Evolutionary conservation across 1,140 invertebrate genomes (phyloP).

Genomic region (Hylyphantes graminicola): DNA sequence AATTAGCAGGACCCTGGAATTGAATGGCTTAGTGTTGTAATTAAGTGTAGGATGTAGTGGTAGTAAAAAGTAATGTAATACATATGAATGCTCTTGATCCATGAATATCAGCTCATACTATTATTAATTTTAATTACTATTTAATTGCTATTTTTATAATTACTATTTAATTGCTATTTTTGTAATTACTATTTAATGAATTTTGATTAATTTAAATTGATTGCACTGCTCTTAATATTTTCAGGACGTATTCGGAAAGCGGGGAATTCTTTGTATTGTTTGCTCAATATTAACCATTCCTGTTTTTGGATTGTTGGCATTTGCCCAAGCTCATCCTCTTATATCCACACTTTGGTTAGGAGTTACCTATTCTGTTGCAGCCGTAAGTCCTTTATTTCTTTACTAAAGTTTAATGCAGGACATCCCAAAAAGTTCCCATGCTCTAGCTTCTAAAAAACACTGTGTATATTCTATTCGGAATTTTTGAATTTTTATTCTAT

Average conservation of each 20-base stretch:
- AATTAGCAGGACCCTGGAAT: too few species aligned
- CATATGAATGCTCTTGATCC: not conserved
- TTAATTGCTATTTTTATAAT: not conserved
- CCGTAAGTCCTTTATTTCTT: constrained; percentile 65
- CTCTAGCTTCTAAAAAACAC: too few species aligned
- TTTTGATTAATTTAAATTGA: too few species aligned
- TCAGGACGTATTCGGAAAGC: constrained; percentile 68
- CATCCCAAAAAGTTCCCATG: too few species aligned
- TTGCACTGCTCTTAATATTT: constrained; percentile 25
- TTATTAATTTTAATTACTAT: not conserved
- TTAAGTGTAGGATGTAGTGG: too few species aligned
- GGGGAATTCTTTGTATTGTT: constrained; percentile 66
- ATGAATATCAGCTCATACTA: not conserved
- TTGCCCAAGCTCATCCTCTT: constrained; percentile 66
- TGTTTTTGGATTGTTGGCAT: constrained; percentile 68
- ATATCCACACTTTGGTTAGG: constrained; percentile 69
- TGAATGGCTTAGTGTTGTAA: too few species aligned
- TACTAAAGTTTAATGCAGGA: too few species aligned
- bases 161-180: constrained; percentile 1
- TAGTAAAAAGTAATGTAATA: too few species aligned
- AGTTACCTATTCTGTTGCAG: constrained; percentile 69
- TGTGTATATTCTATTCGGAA: too few species aligned
- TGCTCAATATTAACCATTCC: constrained; percentile 68
- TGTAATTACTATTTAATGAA: too few species aligned
- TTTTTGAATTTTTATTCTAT: too few species aligned